Percentiles rank a stretch among this genome's conserved stretches.
Evolutionary conservation across 2,113 vertebrate genomes (phyloP).

Genomic region (Chionodraco myersi): DNA sequence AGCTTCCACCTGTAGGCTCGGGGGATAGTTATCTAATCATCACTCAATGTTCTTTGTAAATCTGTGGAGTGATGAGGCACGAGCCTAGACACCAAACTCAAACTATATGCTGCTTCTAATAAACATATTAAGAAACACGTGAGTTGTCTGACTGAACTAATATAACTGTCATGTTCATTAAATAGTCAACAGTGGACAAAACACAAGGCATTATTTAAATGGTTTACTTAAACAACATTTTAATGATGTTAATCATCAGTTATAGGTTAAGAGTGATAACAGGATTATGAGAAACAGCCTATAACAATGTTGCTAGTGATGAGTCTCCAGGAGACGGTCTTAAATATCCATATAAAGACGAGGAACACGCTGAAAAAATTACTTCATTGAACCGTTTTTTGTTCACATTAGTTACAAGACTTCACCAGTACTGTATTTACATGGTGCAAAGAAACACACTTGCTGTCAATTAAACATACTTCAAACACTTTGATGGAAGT

Average conservation of each 20-base stretch:
- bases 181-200: slow-evolving; percentile 5
- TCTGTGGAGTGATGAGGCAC: no score
- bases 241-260: slow-evolving; percentile 84
- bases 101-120: no score
- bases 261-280: slow-evolving; percentile 73
- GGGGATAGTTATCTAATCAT: no score
- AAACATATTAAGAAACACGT: no score
- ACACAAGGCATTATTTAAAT: slow-evolving; percentile 14
- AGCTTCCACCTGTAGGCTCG: no score
- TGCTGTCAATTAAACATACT: slow-evolving; percentile 84
- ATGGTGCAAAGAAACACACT: slow-evolving; percentile 92
- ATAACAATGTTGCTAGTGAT: slow-evolving; percentile 74
- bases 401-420: slow-evolving; percentile 93
- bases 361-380: slow-evolving; percentile 77
- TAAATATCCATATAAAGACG: slow-evolving; percentile 81
- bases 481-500: slow-evolving; percentile 75
- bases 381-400: slow-evolving; percentile 86
- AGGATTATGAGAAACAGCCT: slow-evolving; percentile 79
- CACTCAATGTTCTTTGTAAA: no score
- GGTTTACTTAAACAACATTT: slow-evolving; percentile 81
- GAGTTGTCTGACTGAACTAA: no score
- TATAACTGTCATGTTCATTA: not conserved
- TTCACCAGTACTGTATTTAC: slow-evolving; percentile 89
- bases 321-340: slow-evolving; percentile 73
- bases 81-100: no score